A percentile compares a stretch with the other conserved stretches of the same genome.
Evolutionary conservation across 1,140 invertebrate genomes (phyloP).

Genomic region (Drosophila erecta): DNA sequence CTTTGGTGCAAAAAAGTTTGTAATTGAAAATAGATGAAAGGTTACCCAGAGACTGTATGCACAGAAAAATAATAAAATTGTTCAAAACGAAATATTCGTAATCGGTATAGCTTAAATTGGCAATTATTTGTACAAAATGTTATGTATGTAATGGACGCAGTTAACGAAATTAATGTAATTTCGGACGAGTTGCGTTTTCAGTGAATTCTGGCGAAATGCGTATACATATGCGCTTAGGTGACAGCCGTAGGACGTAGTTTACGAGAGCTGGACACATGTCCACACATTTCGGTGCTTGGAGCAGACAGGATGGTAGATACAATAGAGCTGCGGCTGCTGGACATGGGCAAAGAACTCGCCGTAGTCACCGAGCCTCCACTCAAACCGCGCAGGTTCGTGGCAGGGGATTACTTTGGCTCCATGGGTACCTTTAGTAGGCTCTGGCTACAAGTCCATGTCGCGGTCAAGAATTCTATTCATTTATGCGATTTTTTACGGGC

Average conservation of each 20-base stretch:
- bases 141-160: no score
- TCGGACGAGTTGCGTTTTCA: no score
- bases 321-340: not conserved
- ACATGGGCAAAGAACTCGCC: not conserved
- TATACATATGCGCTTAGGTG: constrained; percentile 1
- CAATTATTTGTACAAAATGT: no score
- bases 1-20: no score
- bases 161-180: no score
- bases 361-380: not conserved
- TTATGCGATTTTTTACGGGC: constrained; percentile 58
- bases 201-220: no score
- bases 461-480: constrained; percentile 59
- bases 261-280: constrained; percentile 47
- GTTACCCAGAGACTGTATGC: no score
- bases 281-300: constrained; percentile 23
- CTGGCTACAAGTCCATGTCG: constrained; percentile 3
- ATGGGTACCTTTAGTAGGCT: not conserved
- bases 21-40: no score
- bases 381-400: not conserved
- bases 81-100: no score
- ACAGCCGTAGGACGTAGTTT: constrained; percentile 8
- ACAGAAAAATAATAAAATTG: no score
- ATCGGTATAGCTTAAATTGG: no score
- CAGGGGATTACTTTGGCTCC: not conserved
- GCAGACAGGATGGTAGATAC: constrained; percentile 1